phyloP scores from a whole-genome alignment of 2,888 invertebrate genomes.

The Lepeophtheirus nordmannii region DNA sequence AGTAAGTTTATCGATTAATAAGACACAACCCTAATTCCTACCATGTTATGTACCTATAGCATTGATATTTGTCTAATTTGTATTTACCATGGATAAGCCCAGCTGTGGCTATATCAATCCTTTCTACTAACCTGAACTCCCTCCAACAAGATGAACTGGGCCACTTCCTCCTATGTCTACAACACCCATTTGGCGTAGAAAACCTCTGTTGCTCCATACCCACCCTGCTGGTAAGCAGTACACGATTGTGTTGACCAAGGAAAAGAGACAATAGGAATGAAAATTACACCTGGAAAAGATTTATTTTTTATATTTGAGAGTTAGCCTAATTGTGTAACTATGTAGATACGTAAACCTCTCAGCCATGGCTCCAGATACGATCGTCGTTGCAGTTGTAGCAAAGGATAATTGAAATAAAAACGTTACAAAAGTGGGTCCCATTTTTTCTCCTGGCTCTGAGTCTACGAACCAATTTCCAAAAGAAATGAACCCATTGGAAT shows the following conservation, averaged over 20 bases:
- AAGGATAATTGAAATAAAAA: conserved; percentile 80
- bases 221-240: conserved; percentile 87
- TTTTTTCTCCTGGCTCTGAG: conserved; percentile 44
- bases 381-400: conserved; percentile 76
- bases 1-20: too few species aligned
- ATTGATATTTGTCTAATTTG: too few species aligned
- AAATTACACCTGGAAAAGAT: conserved; percentile 55
- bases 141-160: conserved; percentile 74
- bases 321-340: background rate
- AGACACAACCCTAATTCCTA: too few species aligned
- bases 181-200: conserved; percentile 61
- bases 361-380: conserved; percentile 81
- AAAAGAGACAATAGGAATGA: conserved; percentile 76
- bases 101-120: too few species aligned
- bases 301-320: background rate
- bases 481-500: conserved; percentile 63
- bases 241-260: conserved; percentile 68
- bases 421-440: conserved; percentile 71
- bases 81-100: too few species aligned
- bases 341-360: conserved; percentile 47
- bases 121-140: conserved; percentile 35
- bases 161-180: conserved; percentile 82
- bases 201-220: conserved; percentile 76
- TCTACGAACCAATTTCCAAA: conserved; percentile 68
- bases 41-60: too few species aligned